Conservation (phyloP, 2,888 invertebrate genomes). For the Fragum fragum region DNA sequence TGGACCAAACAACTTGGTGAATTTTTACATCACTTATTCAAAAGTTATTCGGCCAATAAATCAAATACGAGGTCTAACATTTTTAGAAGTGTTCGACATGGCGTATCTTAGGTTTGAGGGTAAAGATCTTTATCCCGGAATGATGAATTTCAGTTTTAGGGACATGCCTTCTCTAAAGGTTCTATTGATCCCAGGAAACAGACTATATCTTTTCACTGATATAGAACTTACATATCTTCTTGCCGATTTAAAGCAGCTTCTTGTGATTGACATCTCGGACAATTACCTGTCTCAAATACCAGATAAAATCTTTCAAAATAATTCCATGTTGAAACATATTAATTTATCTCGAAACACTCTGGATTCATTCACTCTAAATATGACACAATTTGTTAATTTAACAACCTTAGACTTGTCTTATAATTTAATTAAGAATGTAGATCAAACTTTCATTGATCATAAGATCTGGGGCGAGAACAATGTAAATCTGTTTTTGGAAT, state of each 20-base stretch:
- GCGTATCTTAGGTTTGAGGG: not conserved
- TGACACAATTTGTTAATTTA: not conserved
- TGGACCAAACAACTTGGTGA: not conserved
- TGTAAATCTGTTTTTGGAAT: not conserved
- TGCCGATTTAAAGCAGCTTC: not conserved
- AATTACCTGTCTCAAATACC: not conserved
- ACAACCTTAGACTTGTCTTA: not conserved
- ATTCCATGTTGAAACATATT: not conserved
- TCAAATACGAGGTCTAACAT: not conserved
- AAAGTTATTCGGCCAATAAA: not conserved
- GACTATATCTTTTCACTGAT: not conserved
- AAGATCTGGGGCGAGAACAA: not conserved
- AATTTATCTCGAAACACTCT: conserved; percentile 1
- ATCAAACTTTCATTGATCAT: not conserved
- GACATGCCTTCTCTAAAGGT: conserved; percentile 8
- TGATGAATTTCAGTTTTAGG: not conserved
- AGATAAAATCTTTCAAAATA: not conserved
- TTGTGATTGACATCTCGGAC: not conserved
- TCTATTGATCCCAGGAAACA: not conserved
- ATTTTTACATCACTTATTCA: not conserved
- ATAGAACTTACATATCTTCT: not conserved
- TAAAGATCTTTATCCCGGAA: not conserved
- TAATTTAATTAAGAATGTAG: not conserved
- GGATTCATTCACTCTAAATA: not conserved
- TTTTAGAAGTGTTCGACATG: not conserved